Percentiles rank a stretch among this genome's conserved stretches.
Evolutionary conservation across 2,797 vertebrate genomes (phyloP).

Genomic region (Chelon labrosus): DNA sequence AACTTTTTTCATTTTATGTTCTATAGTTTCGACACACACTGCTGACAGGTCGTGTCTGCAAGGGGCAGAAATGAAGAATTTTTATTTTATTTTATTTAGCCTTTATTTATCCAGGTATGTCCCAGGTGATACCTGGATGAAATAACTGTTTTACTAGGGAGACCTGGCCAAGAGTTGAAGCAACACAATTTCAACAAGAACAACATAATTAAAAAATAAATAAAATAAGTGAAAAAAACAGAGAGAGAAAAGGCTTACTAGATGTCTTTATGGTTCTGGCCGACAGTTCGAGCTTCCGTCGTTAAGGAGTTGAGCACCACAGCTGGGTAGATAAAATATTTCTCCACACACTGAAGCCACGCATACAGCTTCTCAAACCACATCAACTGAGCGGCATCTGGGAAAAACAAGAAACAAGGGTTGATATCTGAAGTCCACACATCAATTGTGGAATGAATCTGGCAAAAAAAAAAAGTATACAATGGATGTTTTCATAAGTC

Average conservation of each 20-base stretch:
- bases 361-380: conserved; percentile 95
- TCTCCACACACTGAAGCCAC: conserved; percentile 93
- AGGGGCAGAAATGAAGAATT: no score
- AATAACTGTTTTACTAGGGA: no score
- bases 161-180: no score
- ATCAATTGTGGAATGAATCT: conserved; percentile 13
- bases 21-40: conserved; percentile 23
- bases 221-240: conserved; percentile 7
- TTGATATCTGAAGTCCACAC: not conserved
- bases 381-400: conserved; percentile 94
- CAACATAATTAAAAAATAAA: no score
- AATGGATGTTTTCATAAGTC: conserved; percentile 3
- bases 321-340: conserved; percentile 92
- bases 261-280: conserved; percentile 88
- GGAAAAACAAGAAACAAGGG: conserved; percentile 8
- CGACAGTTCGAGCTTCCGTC: conserved; percentile 88
- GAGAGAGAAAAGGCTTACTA: conserved; percentile 82
- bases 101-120: no score
- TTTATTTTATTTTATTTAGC: no score
- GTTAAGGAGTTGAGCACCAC: conserved; percentile 93
- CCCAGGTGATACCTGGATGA: no score
- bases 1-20: conserved; percentile 27
- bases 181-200: no score
- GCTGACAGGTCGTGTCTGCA: not conserved
- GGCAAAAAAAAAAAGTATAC: conserved; percentile 5